Conservation (phyloP, 2,888 invertebrate species). For the Drosophila trichaetosa region DNA sequence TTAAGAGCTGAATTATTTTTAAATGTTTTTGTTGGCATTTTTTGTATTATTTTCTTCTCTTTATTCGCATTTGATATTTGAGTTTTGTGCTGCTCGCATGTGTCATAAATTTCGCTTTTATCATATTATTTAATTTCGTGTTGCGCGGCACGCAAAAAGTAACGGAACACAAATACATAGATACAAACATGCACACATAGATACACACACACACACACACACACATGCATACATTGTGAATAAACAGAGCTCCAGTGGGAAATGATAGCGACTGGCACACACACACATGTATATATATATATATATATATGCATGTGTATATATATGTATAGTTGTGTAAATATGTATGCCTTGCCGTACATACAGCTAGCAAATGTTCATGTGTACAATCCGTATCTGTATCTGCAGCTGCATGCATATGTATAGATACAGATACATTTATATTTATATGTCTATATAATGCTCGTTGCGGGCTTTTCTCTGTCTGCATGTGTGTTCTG, state of each 20-base stretch:
- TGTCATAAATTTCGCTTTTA: slow-evolving; percentile 77
- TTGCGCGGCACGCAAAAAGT: slow-evolving; percentile 55
- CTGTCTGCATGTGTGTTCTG: slow-evolving; percentile 37
- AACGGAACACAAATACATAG: slow-evolving; percentile 42
- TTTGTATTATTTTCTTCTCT: slow-evolving; percentile 2
- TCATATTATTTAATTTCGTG: slow-evolving; percentile 76
- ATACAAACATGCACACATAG: background rate
- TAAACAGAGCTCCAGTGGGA: slow-evolving; percentile 75
- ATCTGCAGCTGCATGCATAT: slow-evolving; percentile 7
- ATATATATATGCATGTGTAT: background rate
- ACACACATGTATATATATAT: background rate
- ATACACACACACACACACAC: background rate
- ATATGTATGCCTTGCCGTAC: background rate
- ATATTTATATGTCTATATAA: slow-evolving; percentile 46
- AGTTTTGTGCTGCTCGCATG: slow-evolving; percentile 52
- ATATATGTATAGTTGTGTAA: background rate
- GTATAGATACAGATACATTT: slow-evolving; percentile 17
- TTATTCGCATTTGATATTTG: slow-evolving; percentile 24
- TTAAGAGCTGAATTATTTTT: slow-evolving; percentile 6
- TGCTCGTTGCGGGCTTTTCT: slow-evolving; percentile 42
- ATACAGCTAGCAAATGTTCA: slow-evolving; percentile 31
- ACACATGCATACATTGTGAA: slow-evolving; percentile 26
- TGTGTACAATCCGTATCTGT: slow-evolving; percentile 23
- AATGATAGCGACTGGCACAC: slow-evolving; percentile 64
- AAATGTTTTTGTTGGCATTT: slow-evolving; percentile 21